phyloP scores from a whole-genome alignment of 1,140 invertebrate genomes.

The Zaprionus davidi region DNA sequence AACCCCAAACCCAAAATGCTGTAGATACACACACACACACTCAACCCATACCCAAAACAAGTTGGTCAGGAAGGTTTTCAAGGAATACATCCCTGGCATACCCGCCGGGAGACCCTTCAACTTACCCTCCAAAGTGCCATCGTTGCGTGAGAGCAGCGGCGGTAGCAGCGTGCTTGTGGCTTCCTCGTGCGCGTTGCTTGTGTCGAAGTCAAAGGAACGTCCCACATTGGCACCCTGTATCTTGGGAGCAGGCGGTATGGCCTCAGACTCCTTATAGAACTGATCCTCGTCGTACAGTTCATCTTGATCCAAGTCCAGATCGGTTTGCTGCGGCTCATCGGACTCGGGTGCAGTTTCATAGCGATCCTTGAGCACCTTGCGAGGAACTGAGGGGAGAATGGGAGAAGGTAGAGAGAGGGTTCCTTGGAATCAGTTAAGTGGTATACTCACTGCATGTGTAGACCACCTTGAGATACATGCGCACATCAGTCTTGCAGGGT shows the following conservation, averaged over 20 bases:
- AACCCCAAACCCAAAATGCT: neutral
- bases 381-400: conserved; percentile 88
- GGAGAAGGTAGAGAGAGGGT: neutral
- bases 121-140: conserved; percentile 68
- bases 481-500: conserved; percentile 91
- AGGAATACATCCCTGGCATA: too few species aligned
- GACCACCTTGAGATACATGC: conserved; percentile 95
- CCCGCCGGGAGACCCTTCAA: neutral
- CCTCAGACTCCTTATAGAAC: conserved; percentile 79
- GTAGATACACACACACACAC: neutral
- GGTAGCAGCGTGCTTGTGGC: conserved; percentile 61
- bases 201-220: conserved; percentile 54
- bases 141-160: conserved; percentile 56
- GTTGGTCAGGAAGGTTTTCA: neutral
- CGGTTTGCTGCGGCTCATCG: conserved; percentile 87
- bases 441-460: conserved; percentile 95
- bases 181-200: conserved; percentile 23
- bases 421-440: neutral
- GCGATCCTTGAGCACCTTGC: conserved; percentile 91
- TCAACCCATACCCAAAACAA: neutral
- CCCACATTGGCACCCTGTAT: conserved; percentile 66
- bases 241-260: conserved; percentile 73
- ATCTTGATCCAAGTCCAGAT: conserved; percentile 84
- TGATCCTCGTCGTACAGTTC: conserved; percentile 84
- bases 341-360: conserved; percentile 89